Evolutionary conservation across 2,888 invertebrate species (phyloP).

Genomic region (Agrochola litura): DNA sequence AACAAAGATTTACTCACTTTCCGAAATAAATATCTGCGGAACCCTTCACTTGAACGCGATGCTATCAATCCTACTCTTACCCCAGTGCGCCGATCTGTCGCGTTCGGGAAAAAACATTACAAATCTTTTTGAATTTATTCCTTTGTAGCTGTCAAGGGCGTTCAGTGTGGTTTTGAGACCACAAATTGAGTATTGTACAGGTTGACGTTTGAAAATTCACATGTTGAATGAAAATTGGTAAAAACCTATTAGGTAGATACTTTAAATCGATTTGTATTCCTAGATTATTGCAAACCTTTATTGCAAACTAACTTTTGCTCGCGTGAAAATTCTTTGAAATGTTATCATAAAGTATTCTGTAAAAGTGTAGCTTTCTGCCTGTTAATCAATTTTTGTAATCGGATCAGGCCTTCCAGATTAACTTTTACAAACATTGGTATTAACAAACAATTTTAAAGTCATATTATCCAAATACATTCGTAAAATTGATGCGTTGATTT

Average conservation of each 20-base stretch:
- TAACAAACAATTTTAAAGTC: too few relatives aligned
- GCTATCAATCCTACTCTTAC: constrained; percentile 8
- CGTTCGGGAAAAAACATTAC: constrained; percentile 55
- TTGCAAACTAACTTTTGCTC: too few relatives aligned
- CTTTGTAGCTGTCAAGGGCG: constrained; percentile 4
- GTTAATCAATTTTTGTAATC: too few relatives aligned
- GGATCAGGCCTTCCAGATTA: too few relatives aligned
- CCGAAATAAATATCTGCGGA: constrained; percentile 21
- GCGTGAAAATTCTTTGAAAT: too few relatives aligned
- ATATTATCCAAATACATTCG: too few relatives aligned
- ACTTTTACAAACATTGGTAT: too few relatives aligned
- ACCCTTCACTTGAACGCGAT: constrained; percentile 34
- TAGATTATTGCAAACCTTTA: not conserved
- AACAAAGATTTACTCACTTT: constrained; percentile 1
- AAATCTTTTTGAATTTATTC: constrained; percentile 63
- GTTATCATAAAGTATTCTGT: too few relatives aligned
- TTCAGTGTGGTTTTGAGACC: constrained; percentile 14
- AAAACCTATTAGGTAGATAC: too few relatives aligned
- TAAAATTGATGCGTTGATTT: too few relatives aligned
- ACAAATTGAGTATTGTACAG: constrained; percentile 27
- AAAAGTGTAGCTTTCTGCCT: too few relatives aligned
- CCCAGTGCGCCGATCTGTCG: constrained; percentile 40
- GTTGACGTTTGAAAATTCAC: not conserved
- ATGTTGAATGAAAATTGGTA: not conserved
- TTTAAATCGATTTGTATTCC: not conserved